Evolutionary conservation across 2,113 vertebrate genomes (phyloP).

Genomic region (Phodopus roborovskii): DNA sequence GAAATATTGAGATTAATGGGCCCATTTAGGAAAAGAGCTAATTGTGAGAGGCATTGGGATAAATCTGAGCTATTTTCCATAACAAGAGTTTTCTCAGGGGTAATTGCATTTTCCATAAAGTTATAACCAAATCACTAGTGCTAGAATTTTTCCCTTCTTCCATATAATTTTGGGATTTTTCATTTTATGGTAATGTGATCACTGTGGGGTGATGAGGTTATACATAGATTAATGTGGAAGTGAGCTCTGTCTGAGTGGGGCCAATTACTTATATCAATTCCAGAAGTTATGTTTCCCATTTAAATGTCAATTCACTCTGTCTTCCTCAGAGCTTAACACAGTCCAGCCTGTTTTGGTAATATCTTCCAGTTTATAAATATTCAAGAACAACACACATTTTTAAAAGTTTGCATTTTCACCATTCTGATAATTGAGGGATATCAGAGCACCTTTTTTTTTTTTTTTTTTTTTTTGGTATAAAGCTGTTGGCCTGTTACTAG

Average conservation of each 20-base stretch:
- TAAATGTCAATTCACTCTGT: conserved; percentile 14
- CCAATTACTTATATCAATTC: conserved; percentile 37
- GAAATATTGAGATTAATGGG: conserved; percentile 81
- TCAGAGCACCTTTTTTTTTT: neutral
- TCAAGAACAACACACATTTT: conserved; percentile 28
- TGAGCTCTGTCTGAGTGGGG: neutral
- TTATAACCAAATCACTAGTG: conserved; percentile 42
- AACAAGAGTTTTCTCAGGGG: conserved; percentile 71
- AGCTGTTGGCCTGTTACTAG: no score
- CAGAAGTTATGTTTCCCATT: neutral
- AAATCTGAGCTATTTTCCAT: conserved; percentile 76
- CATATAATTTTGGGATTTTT: conserved; percentile 31
- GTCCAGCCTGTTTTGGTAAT: neutral
- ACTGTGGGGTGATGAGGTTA: neutral
- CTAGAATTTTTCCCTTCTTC: conserved; percentile 31
- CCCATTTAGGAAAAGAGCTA: conserved; percentile 73
- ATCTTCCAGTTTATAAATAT: conserved; percentile 60
- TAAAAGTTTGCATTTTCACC: conserved; percentile 38
- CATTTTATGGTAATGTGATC: conserved; percentile 31
- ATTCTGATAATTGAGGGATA: neutral
- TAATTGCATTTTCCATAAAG: conserved; percentile 34
- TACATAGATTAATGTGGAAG: conserved; percentile 14
- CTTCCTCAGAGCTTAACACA: neutral
- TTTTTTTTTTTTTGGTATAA: no score
- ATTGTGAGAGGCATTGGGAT: conserved; percentile 71